Evolutionary conservation across 2,797 vertebrate genomes (phyloP), one percentile per base, ranked within the genome.

Genomic region (Phalanger gymnotis): DNA sequence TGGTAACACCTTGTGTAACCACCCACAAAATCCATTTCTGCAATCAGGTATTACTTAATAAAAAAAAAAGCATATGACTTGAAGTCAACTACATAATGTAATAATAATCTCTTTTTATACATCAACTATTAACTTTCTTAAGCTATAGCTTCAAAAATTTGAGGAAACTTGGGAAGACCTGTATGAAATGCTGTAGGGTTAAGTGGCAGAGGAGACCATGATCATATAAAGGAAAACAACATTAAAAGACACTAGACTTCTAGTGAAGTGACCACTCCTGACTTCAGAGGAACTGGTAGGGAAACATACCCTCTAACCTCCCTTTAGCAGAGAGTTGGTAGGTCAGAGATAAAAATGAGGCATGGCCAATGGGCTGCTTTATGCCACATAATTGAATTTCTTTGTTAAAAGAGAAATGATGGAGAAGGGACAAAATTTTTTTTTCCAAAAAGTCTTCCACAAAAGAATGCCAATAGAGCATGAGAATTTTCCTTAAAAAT

Each of bases 31-130:
- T 52, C 94, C 95, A 97, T 95, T 31, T 55, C 30, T 96, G 94
- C 97, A 97, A 95, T 3, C 0, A 95, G 97, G 90, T 97, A 92
- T 97, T 97, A 94, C 93, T 95, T 96, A 96, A 97, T 90, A 94
- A 94, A 53, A 53, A 27, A 56, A 5, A 97, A 93, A 93, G 81
- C 0, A 1, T 93, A 91, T 31, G 91, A 97, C 87, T 95, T 92
- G 90, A 94, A 95, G 93, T 91, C 89, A 92, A 93, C 54, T 16
- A 54, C 0, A 2, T 91, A 95, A 92, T 92, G 56, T 52, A 56
- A 93, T 94, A 81, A 66, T 53, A 61, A 47, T 25, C 19, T 81
- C 40, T 81, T 81, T 25, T 47, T 47, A 47, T 47, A 9, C 19
- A 9, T 40, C 6, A 81, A 81, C 9, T 12, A 28, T 16, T 53